phyloP scores from a whole-genome alignment of 2,797 vertebrate genomes.

The Bradypodion pumilum region DNA sequence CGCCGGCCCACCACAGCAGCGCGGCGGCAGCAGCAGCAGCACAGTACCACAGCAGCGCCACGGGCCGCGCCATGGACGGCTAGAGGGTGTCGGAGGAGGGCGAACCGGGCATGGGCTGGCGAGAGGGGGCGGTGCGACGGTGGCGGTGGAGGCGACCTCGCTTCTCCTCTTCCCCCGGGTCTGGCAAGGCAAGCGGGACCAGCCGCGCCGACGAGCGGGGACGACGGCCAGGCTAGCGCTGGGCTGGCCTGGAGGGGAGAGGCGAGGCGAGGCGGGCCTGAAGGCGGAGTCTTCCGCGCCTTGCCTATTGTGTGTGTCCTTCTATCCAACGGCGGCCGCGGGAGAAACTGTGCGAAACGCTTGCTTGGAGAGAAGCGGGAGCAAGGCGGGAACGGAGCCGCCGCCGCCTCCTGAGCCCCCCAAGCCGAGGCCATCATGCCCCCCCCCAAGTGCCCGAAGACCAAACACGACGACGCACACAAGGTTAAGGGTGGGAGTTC shows the following conservation, averaged over 20 bases:
- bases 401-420: no score
- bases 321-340: background rate
- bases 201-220: background rate
- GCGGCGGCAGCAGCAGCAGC: no score
- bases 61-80: conserved; percentile 42
- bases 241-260: no score
- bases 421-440: no score
- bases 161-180: background rate
- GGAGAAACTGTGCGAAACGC: no score
- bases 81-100: background rate
- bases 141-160: background rate
- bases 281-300: background rate
- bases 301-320: background rate
- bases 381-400: background rate
- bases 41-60: conserved; percentile 22
- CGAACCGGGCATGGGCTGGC: background rate
- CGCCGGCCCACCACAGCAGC: conserved; percentile 44
- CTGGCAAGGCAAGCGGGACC: background rate
- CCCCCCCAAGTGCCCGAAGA: no score
- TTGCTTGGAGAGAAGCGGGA: no score
- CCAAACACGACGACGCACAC: no score
- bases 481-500: no score
- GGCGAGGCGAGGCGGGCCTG: background rate
- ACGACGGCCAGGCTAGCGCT: background rate
- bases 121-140: conserved; percentile 45